Evolutionary conservation across 2,888 invertebrate genomes (phyloP), one percentile per base, ranked within the genome.

Genomic region (Mycogona germanica): DNA sequence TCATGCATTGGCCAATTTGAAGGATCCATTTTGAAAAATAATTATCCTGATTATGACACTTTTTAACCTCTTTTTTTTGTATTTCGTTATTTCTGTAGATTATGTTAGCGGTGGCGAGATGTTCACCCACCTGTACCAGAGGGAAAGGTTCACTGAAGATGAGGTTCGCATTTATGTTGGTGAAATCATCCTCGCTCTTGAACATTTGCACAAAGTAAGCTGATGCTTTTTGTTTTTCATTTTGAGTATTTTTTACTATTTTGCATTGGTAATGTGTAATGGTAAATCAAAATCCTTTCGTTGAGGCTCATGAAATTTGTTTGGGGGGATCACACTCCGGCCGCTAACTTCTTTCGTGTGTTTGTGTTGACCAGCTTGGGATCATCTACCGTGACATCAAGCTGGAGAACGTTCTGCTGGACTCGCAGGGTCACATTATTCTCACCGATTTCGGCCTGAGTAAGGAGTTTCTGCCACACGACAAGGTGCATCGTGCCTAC

Each of bases 381-480:
- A 93, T 97, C 58, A 95, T 97, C 67, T 97, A 97, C 74, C 81
- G 97, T 57, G 97, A 97, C 72, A 91, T 97, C 63, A 97, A 97
- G 68, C 74, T 97, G 62, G 97, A 97, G 72, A 97, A 97, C 72
- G 95, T 97, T 58, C 77, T 97, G 28, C 76, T 97, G 59, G 96
- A 97, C 74, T 80, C 82, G 14, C 82, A 87, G 59, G 97, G 97
- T 3, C 96, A 97, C 72, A 86, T 97, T 59, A 91, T 96, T 48
- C 74, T 97, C 55, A 96, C 97, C 1, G 97, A 97, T 75, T 97
- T 97, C 72, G 97, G 97, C 1, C 79, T 97, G 38, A 93, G 93
- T 68, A 97, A 97, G 73, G 93, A 95, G 73, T 84, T 91, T 69
- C 78, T 85, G 53, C 76, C 79, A 14, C 71, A 77, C 66, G 76